Conservation (phyloP, 1,140 invertebrate species). For the Metaphire vulgaris region DNA sequence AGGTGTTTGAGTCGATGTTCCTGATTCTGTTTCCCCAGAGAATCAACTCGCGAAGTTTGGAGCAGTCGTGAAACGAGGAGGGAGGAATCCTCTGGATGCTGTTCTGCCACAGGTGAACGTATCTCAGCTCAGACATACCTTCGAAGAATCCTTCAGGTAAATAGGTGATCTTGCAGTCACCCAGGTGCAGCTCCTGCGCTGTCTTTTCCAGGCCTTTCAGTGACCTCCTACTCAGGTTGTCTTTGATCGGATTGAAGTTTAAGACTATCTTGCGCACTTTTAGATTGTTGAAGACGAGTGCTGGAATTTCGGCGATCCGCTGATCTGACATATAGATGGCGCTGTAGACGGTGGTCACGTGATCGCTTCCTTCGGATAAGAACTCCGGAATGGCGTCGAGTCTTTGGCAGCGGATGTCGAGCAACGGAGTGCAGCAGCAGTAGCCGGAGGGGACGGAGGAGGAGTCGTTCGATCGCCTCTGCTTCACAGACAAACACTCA, state of each 20-base stretch:
- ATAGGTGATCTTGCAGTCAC: constrained; percentile 9
- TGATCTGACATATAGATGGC: background rate
- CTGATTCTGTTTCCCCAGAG: constrained; percentile 24
- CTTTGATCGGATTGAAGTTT: constrained; percentile 25
- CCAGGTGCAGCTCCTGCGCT: constrained; percentile 22
- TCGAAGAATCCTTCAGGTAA: constrained; percentile 8
- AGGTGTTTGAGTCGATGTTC: constrained; percentile 8
- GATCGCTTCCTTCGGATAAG: too few relatives aligned
- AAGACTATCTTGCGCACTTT: constrained; percentile 23
- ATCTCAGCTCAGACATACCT: constrained; percentile 1
- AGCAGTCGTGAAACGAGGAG: constrained; percentile 8
- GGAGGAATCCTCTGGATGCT: constrained; percentile 9
- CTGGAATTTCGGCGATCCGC: constrained; percentile 4
- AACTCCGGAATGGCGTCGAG: constrained; percentile 7
- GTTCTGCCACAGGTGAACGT: constrained; percentile 23
- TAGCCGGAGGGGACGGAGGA: background rate
- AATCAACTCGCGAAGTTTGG: constrained; percentile 15
- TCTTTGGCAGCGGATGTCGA: constrained; percentile 10
- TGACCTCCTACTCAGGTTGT: constrained; percentile 8
- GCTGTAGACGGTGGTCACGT: background rate
- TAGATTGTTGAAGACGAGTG: constrained; percentile 5
- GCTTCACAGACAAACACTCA: background rate
- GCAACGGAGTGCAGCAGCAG: constrained; percentile 18
- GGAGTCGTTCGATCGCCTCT: too few relatives aligned
- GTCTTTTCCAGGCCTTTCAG: background rate